phyloP scores from a whole-genome alignment of 37 sponge, comb jelly and placozoan genomes.

The Mnemiopsis leidyi region DNA sequence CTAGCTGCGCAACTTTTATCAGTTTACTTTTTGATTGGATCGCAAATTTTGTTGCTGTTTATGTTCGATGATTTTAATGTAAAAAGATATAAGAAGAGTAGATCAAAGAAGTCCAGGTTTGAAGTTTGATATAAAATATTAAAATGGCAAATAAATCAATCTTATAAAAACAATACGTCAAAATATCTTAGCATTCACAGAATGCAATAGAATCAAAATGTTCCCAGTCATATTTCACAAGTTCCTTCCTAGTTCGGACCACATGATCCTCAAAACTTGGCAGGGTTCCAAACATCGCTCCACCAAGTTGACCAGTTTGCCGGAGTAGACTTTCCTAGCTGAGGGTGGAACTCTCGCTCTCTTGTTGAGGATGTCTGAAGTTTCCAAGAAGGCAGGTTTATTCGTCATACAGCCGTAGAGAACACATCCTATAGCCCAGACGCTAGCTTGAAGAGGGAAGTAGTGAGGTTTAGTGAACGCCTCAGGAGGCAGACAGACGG shows the following conservation, averaged over 20 bases:
- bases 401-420: conserved; percentile 48
- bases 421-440: conserved; percentile 15
- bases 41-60: neutral
- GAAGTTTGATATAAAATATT: no score
- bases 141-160: neutral
- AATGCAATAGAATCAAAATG: neutral
- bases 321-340: neutral
- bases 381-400: neutral
- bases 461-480: conserved; percentile 16
- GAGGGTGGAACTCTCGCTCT: conserved; percentile 1
- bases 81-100: no score
- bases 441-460: conserved; percentile 26
- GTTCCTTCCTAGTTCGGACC: conserved; percentile 30
- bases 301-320: neutral
- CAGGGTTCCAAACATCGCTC: conserved; percentile 55
- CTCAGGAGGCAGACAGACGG: conserved; percentile 54
- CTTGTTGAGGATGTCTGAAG: conserved; percentile 42
- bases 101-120: no score
- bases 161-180: neutral
- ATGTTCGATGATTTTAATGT: neutral
- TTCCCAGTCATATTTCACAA: neutral
- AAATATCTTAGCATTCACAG: neutral
- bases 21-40: neutral
- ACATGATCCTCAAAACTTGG: neutral
- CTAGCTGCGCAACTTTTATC: neutral